These are phyloP conservation scores for Leiothrix lutea DNA, from an alignment of 2,113 vertebrate species.

Conservation along the genomic window DNA sequence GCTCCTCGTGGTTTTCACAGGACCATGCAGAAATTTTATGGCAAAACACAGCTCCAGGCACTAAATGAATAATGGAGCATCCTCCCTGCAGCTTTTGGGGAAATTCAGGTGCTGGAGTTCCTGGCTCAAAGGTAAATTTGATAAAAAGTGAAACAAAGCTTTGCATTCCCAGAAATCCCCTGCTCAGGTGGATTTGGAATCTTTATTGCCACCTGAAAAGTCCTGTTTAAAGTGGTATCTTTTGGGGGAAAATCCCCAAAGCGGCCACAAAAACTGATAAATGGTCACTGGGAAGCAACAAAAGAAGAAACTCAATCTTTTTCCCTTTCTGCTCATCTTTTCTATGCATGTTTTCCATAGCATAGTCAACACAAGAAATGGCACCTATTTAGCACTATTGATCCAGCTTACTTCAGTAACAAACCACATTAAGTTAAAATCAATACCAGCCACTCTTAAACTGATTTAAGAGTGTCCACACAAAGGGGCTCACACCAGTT, in stretches of 20 bases:
- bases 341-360: background rate
- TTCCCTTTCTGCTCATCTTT: background rate
- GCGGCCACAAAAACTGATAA: background rate
- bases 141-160: background rate
- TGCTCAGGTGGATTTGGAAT: background rate
- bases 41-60: background rate
- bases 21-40: background rate
- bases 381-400: slow-evolving; percentile 60
- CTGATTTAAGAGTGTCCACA: slow-evolving; percentile 60
- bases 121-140: background rate
- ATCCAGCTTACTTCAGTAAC: slow-evolving; percentile 61
- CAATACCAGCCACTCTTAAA: slow-evolving; percentile 57
- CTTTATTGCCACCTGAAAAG: background rate
- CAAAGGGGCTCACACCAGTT: slow-evolving; percentile 45
- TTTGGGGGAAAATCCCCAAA: background rate
- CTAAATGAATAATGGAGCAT: background rate
- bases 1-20: background rate
- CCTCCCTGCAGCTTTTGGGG: background rate
- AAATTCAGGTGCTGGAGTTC: background rate
- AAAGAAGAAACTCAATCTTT: background rate
- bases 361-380: slow-evolving; percentile 33
- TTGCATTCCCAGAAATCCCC: background rate
- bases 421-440: slow-evolving; percentile 67
- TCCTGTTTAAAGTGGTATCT: background rate
- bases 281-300: background rate